Evolutionary conservation across 2,888 invertebrate genomes (phyloP).

Genomic region (Erebia ligea): DNA sequence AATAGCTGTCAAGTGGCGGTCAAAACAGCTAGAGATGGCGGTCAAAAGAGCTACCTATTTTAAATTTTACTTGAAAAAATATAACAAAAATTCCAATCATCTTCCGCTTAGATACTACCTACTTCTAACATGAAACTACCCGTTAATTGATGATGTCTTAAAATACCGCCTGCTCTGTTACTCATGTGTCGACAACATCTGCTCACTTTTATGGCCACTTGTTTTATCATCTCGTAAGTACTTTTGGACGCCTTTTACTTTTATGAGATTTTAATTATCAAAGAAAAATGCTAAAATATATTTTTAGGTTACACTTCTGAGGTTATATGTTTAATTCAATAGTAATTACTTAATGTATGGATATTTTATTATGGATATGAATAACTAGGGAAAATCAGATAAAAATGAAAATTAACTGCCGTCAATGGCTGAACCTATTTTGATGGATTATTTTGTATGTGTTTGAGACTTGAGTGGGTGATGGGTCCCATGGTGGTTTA

Average conservation of each 20-base stretch:
- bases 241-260: slow-evolving; percentile 8
- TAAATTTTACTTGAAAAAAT: too few relatives aligned
- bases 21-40: too few relatives aligned
- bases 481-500: too few relatives aligned
- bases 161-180: slow-evolving; percentile 21
- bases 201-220: slow-evolving; percentile 30
- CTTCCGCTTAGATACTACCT: background rate
- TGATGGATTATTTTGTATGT: too few relatives aligned
- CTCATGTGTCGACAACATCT: slow-evolving; percentile 30
- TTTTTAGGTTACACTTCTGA: background rate
- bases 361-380: too few relatives aligned
- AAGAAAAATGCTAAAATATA: background rate
- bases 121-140: background rate
- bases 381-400: too few relatives aligned
- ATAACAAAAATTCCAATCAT: background rate
- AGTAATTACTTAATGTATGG: too few relatives aligned
- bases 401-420: too few relatives aligned
- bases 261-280: slow-evolving; percentile 5
- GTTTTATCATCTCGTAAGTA: slow-evolving; percentile 13
- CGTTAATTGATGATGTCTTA: slow-evolving; percentile 11
- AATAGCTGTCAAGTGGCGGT: too few relatives aligned
- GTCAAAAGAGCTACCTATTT: too few relatives aligned
- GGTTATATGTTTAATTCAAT: background rate
- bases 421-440: too few relatives aligned
- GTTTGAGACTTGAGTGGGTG: too few relatives aligned